phyloP scores from a whole-genome alignment of 2,113 vertebrate genomes.

The Mormyrus iriodes region DNA sequence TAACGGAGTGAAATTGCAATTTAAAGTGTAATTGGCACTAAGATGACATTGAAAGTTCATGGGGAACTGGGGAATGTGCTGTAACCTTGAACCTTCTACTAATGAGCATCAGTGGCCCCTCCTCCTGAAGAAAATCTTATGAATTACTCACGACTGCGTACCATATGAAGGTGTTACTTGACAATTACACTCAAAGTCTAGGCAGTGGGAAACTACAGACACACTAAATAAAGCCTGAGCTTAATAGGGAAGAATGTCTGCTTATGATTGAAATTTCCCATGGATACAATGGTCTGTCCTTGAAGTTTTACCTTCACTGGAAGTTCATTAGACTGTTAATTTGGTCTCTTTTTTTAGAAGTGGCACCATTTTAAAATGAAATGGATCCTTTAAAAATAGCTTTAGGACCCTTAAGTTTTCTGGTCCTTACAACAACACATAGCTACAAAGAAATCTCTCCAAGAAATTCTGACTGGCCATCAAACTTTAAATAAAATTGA shows the following conservation, averaged over 20 bases:
- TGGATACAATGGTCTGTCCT: background rate
- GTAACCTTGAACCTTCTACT: slow-evolving; percentile 52
- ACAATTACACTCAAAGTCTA: background rate
- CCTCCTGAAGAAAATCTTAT: slow-evolving; percentile 36
- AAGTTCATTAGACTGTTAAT: background rate
- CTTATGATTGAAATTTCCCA: background rate
- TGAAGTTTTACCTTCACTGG: background rate
- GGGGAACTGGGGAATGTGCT: slow-evolving; percentile 42
- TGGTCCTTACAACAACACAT: background rate
- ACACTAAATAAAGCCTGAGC: background rate
- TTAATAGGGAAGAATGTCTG: background rate
- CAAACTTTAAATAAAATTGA: slow-evolving; percentile 3
- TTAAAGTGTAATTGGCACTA: slow-evolving; percentile 61
- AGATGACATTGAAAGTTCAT: slow-evolving; percentile 66
- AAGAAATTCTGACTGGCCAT: background rate
- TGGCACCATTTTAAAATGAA: background rate
- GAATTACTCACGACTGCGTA: background rate
- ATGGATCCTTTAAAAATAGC: background rate
- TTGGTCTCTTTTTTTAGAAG: background rate
- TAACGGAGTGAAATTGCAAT: slow-evolving; percentile 68
- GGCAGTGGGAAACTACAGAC: background rate
- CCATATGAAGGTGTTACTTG: background rate
- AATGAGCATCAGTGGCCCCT: slow-evolving; percentile 47
- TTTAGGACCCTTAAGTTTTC: background rate
- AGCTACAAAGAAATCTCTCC: background rate